phyloP scores from a whole-genome alignment of 2,888 invertebrate species.

The Caenorhabditis sp. region DNA sequence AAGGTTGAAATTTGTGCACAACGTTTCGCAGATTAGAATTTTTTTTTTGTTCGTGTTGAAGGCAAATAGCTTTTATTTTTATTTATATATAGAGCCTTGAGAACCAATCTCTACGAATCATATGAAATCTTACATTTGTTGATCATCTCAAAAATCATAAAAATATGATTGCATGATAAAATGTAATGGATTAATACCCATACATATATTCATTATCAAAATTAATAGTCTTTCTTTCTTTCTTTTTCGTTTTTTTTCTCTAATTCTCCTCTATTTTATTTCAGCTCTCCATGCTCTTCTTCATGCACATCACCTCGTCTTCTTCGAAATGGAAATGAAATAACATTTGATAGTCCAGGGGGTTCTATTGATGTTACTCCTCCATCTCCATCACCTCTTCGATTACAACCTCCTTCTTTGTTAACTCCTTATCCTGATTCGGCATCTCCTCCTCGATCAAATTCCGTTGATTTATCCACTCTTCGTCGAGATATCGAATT shows the following conservation, averaged over 20 bases:
- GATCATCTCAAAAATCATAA: no score
- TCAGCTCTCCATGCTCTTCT: conserved; percentile 53
- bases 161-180: not conserved
- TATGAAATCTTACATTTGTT: no score
- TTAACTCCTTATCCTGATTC: conserved; percentile 54
- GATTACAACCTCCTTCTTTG: conserved; percentile 48
- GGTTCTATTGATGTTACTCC: conserved; percentile 25
- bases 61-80: no score
- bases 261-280: conserved; percentile 6
- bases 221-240: no score
- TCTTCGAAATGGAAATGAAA: conserved; percentile 46
- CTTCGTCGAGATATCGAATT: conserved; percentile 68
- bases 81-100: no score
- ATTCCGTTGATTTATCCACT: conserved; percentile 68
- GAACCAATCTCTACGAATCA: no score
- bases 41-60: no score
- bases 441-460: conserved; percentile 65
- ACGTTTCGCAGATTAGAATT: no score
- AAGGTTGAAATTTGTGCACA: no score
- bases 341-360: conserved; percentile 44
- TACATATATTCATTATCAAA: not conserved
- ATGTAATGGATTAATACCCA: not conserved
- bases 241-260: no score
- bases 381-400: conserved; percentile 38
- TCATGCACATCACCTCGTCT: conserved; percentile 42